A percentile compares a stretch with the other conserved stretches of the same genome.
These are phyloP conservation scores for Caenorhabditis sulstoni DNA, from an alignment of 2,888 invertebrate species.

Conservation along the genomic window DNA sequence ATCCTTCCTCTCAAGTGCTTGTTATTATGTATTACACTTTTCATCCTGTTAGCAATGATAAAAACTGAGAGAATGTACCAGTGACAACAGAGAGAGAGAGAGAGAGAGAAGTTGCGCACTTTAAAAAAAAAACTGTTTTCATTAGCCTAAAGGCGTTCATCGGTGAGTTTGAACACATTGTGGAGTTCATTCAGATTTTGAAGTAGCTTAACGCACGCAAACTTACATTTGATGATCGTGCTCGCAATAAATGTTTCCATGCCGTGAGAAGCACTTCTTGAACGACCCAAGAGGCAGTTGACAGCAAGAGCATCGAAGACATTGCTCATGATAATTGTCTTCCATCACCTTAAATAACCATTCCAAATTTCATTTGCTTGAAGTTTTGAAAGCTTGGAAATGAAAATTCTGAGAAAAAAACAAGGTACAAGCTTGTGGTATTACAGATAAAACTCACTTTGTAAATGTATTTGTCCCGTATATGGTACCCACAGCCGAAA, in stretches of 20 bases:
- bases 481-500: conserved; percentile 72
- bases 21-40: conserved; percentile 11
- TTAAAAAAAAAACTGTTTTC: too few species aligned
- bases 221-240: conserved; percentile 78
- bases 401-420: background rate
- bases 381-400: background rate
- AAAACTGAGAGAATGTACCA: too few species aligned
- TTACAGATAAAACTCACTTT: conserved; percentile 50
- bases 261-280: conserved; percentile 74
- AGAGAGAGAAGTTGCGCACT: too few species aligned
- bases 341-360: conserved; percentile 69
- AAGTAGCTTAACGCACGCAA: conserved; percentile 11
- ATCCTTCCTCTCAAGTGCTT: conserved; percentile 12
- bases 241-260: conserved; percentile 77
- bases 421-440: background rate
- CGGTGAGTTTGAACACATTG: too few species aligned
- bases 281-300: conserved; percentile 64
- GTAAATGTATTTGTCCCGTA: conserved; percentile 71
- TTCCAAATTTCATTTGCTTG: background rate
- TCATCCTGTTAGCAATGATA: background rate
- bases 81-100: too few species aligned
- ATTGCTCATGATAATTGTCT: conserved; percentile 77
- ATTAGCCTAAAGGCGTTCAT: too few species aligned
- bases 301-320: conserved; percentile 76
- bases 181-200: too few species aligned